A percentile compares a stretch with the other conserved stretches of the same genome.
Evolutionary conservation across 2,888 invertebrate species (phyloP).

Genomic region (Dolichopus griseipennis): DNA sequence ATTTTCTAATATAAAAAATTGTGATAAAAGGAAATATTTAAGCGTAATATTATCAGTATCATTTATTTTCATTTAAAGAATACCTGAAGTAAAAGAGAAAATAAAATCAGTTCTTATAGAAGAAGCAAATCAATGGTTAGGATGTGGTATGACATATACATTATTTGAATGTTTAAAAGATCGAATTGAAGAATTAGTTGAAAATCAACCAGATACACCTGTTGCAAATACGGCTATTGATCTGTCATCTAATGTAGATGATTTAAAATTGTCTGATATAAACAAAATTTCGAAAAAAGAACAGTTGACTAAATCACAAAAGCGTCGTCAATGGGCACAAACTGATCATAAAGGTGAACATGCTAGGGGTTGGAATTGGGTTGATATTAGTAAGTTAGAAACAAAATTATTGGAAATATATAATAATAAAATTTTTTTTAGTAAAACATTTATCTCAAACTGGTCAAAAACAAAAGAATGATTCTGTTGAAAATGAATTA

Average conservation of each 20-base stretch:
- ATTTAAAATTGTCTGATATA: slow-evolving; percentile 36
- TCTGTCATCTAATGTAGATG: slow-evolving; percentile 29
- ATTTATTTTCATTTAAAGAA: slow-evolving; percentile 42
- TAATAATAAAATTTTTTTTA: slow-evolving; percentile 2
- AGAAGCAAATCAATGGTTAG: slow-evolving; percentile 75
- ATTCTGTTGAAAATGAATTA: not conserved
- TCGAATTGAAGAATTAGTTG: slow-evolving; percentile 59
- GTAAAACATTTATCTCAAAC: slow-evolving; percentile 91
- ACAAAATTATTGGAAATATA: not conserved
- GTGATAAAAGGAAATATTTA: not conserved
- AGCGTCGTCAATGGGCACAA: slow-evolving; percentile 77
- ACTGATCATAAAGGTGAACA: slow-evolving; percentile 75
- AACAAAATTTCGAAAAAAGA: slow-evolving; percentile 66
- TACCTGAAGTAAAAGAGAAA: slow-evolving; percentile 60
- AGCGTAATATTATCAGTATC: slow-evolving; percentile 7
- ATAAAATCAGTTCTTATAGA: slow-evolving; percentile 52
- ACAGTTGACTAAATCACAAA: slow-evolving; percentile 85
- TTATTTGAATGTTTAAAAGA: slow-evolving; percentile 88
- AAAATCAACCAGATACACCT: slow-evolving; percentile 55
- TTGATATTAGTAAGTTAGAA: slow-evolving; percentile 54
- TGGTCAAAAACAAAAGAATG: slow-evolving; percentile 22
- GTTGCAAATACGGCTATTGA: slow-evolving; percentile 23
- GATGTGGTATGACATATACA: slow-evolving; percentile 90
- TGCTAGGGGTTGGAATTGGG: slow-evolving; percentile 89
- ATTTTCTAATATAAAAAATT: not conserved